Conservation (phyloP, 2,113 vertebrate genomes). For the Peromyscus polionotus region DNA sequence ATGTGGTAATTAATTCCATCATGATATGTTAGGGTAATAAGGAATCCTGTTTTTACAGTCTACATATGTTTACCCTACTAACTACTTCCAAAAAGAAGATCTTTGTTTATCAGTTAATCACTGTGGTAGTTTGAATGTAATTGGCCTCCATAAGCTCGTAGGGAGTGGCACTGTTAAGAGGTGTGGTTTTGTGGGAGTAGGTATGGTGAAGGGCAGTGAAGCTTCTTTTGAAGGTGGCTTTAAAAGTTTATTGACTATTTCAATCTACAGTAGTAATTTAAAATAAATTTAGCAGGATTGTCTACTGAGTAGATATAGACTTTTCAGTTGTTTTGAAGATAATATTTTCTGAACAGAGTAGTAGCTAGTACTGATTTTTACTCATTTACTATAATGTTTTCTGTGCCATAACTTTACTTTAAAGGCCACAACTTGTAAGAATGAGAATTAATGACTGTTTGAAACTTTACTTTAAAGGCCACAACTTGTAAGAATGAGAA, state of each 20-base stretch:
- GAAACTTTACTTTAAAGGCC: background rate
- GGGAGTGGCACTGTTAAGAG: too few relatives aligned
- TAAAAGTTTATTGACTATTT: background rate
- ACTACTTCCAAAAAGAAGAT: too few relatives aligned
- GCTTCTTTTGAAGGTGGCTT: background rate
- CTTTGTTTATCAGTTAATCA: background rate
- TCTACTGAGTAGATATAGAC: background rate
- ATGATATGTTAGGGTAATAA: background rate
- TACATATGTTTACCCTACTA: background rate
- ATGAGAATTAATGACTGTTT: background rate
- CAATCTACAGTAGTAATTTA: background rate
- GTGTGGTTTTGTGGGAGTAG: too few relatives aligned
- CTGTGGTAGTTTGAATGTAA: too few relatives aligned
- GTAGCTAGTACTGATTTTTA: background rate
- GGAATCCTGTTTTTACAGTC: too few relatives aligned
- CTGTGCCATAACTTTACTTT: background rate
- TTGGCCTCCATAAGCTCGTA: too few relatives aligned
- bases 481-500: background rate
- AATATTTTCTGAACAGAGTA: background rate
- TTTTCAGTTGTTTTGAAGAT: background rate
- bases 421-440: background rate
- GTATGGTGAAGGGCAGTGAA: background rate
- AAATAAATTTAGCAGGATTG: background rate
- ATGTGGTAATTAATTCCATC: too few relatives aligned
- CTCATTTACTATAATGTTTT: background rate